These are phyloP conservation scores for Cyphomyrmex costatus DNA, from an alignment of 1,140 invertebrate genomes.

Conservation along the genomic window DNA sequence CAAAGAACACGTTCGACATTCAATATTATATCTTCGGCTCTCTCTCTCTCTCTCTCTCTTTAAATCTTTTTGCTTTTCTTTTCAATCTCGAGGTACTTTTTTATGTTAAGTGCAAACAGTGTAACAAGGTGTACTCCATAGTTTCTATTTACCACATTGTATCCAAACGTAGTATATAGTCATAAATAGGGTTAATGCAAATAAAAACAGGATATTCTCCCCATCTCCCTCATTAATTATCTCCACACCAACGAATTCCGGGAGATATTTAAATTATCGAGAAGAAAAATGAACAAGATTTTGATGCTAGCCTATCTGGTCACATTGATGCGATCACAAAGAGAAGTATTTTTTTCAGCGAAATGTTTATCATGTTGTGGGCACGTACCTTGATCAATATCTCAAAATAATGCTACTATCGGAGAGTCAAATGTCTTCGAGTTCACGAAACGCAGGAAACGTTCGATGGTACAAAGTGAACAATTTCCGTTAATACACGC, in stretches of 20 bases:
- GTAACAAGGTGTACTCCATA: not conserved
- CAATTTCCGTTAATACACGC: constrained; percentile 25
- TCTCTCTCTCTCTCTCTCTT: no score
- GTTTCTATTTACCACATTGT: not conserved
- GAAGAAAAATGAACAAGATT: not conserved
- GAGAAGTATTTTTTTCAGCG: not conserved
- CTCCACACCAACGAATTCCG: not conserved
- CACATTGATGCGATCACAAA: not conserved
- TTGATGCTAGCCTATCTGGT: not conserved
- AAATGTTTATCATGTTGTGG: not conserved
- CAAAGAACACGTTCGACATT: not conserved
- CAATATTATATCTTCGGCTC: no score
- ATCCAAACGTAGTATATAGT: not conserved
- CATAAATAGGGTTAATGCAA: not conserved
- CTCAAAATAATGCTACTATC: not conserved
- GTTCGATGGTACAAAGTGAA: not conserved
- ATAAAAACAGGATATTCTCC: not conserved
- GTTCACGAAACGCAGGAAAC: not conserved
- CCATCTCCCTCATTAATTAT: not conserved
- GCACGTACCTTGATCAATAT: constrained; percentile 6
- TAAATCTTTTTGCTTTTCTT: not conserved
- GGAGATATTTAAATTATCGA: not conserved
- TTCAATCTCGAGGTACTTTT: not conserved
- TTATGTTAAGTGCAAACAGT: not conserved
- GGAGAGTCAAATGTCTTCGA: not conserved